Conservation (phyloP, 2,888 invertebrate species). For the Pherbina coryleti region DNA sequence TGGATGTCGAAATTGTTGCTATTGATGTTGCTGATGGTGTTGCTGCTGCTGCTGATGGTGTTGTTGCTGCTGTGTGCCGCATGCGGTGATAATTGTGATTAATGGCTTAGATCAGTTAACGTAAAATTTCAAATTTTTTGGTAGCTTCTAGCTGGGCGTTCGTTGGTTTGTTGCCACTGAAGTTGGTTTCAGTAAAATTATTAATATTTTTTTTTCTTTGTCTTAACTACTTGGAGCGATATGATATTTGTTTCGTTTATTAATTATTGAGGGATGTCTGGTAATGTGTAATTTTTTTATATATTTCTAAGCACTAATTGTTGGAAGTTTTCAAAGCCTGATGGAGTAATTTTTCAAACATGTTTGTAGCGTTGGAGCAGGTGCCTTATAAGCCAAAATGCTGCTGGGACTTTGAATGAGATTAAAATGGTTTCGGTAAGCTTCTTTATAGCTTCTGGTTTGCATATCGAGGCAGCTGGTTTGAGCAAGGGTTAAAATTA, state of each 20-base stretch:
- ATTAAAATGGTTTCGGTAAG: neutral
- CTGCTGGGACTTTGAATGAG: neutral
- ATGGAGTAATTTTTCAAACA: neutral
- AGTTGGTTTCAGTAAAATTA: neutral
- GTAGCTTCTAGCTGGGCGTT: neutral
- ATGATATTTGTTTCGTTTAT: slow-evolving; percentile 9
- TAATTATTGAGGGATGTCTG: neutral
- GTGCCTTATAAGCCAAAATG: neutral
- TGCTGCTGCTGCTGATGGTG: no score
- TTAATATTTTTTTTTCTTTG: neutral
- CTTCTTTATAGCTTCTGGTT: neutral
- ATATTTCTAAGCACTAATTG: slow-evolving; percentile 38
- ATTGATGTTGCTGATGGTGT: no score
- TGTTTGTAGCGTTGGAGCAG: neutral
- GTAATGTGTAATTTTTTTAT: neutral
- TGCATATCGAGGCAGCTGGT: neutral
- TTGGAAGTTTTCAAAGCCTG: slow-evolving; percentile 36
- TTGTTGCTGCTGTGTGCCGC: no score
- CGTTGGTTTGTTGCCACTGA: slow-evolving; percentile 26
- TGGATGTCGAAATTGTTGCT: neutral
- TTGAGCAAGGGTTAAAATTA: neutral
- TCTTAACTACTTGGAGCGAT: neutral
- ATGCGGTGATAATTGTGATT: slow-evolving; percentile 67
- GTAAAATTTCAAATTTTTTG: slow-evolving; percentile 21
- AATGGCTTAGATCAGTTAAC: slow-evolving; percentile 59